A percentile compares a stretch with the other conserved stretches of the same genome.
These are phyloP conservation scores for Gouania willdenowi DNA, from an alignment of 2,797 vertebrate genomes.

Conservation along the genomic window DNA sequence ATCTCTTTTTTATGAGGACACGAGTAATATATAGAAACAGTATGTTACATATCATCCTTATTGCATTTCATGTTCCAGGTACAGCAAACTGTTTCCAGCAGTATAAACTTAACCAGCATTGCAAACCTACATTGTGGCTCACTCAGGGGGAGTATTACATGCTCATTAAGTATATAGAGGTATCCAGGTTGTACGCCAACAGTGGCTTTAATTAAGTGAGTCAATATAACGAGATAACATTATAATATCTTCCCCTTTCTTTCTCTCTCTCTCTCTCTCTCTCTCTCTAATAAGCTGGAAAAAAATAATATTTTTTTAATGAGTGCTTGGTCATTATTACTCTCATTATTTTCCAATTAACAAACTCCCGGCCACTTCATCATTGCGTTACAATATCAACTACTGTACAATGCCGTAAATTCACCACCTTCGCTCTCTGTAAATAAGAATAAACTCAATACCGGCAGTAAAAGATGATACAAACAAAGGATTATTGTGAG, in stretches of 20 bases:
- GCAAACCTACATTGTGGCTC: slow-evolving; percentile 10
- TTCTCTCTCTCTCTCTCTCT: slow-evolving; percentile 39
- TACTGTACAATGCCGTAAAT: slow-evolving; percentile 42
- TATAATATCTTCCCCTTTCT: slow-evolving; percentile 51
- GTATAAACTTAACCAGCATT: slow-evolving; percentile 11
- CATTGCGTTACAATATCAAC: slow-evolving; percentile 33
- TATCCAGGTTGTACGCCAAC: slow-evolving; percentile 38
- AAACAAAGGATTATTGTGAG: slow-evolving; percentile 36
- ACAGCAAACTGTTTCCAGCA: not conserved
- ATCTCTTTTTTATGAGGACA: slow-evolving; percentile 1
- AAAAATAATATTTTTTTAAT: slow-evolving; percentile 69
- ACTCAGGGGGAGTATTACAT: slow-evolving; percentile 26
- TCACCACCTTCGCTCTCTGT: slow-evolving; percentile 52
- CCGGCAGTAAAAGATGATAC: slow-evolving; percentile 27
- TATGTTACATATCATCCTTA: not conserved
- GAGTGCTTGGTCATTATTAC: slow-evolving; percentile 64
- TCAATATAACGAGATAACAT: slow-evolving; percentile 56
- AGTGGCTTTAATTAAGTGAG: slow-evolving; percentile 47
- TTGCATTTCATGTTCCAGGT: not conserved
- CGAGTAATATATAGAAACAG: not conserved
- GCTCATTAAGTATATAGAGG: slow-evolving; percentile 36
- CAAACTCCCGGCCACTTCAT: slow-evolving; percentile 58
- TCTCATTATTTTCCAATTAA: slow-evolving; percentile 76
- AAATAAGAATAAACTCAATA: slow-evolving; percentile 55
- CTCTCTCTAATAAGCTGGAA: slow-evolving; percentile 19